Evolutionary conservation across 1,140 invertebrate species (phyloP).

Genomic region (Arctopsyche grandis): DNA sequence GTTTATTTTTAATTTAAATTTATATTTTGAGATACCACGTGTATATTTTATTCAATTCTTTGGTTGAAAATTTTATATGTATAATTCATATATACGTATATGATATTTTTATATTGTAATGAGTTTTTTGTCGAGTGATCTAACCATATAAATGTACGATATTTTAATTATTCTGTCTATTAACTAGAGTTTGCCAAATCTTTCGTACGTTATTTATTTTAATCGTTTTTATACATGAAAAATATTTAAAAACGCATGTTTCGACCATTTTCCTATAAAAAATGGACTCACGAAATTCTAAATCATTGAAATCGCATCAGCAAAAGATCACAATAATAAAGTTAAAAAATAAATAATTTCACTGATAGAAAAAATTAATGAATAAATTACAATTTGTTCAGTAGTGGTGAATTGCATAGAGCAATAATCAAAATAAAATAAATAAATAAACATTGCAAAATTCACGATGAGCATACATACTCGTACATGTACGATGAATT

Average conservation of each 20-base stretch:
- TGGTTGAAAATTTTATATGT: not conserved
- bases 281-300: slow-evolving; percentile 11
- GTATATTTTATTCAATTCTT: not conserved
- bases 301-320: not conserved
- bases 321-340: not conserved
- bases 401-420: not conserved
- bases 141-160: not conserved
- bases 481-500: slow-evolving; percentile 22
- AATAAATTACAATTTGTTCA: too few relatives aligned
- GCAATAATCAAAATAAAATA: not conserved
- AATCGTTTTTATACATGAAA: too few relatives aligned
- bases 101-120: slow-evolving; percentile 13
- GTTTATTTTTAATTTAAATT: too few relatives aligned
- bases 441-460: not conserved
- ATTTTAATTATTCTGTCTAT: not conserved
- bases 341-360: not conserved
- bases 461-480: slow-evolving; percentile 8
- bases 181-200: slow-evolving; percentile 13
- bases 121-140: not conserved
- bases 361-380: not conserved
- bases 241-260: not conserved
- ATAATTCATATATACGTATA: not conserved
- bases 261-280: not conserved
- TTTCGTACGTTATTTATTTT: not conserved
- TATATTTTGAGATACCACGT: too few relatives aligned